phyloP scores from a whole-genome alignment of 2,888 invertebrate genomes.

The Abrostola triplasia region DNA sequence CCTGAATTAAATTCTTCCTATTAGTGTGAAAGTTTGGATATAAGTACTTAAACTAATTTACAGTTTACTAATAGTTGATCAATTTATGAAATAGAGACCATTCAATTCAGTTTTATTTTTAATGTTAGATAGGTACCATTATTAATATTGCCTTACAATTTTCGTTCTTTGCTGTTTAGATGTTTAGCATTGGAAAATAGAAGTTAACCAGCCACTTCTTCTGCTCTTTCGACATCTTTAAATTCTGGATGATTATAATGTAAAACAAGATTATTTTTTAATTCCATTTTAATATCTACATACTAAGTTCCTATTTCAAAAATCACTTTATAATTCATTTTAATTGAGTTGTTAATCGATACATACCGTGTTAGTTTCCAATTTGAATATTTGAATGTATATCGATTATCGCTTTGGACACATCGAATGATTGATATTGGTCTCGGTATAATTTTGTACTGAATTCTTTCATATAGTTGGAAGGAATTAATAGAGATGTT shows the following conservation, averaged over 20 bases:
- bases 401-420: conserved; percentile 76
- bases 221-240: not conserved
- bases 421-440: conserved; percentile 80
- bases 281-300: conserved; percentile 27
- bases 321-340: conserved; percentile 65
- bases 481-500: conserved; percentile 84
- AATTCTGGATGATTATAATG: conserved; percentile 10
- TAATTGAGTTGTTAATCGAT: conserved; percentile 70
- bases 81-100: no score
- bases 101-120: no score
- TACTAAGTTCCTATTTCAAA: conserved; percentile 42
- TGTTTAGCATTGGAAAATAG: no score
- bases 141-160: no score
- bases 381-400: conserved; percentile 72
- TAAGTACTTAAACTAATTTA: not conserved
- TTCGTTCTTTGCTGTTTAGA: no score
- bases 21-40: not conserved
- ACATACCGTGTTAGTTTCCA: conserved; percentile 66
- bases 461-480: conserved; percentile 66
- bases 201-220: no score
- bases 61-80: no score
- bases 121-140: no score
- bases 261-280: conserved; percentile 19
- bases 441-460: conserved; percentile 70
- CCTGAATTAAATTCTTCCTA: not conserved